Evolutionary conservation across 2,888 invertebrate species (phyloP).

Genomic region (Philonicus albiceps): DNA sequence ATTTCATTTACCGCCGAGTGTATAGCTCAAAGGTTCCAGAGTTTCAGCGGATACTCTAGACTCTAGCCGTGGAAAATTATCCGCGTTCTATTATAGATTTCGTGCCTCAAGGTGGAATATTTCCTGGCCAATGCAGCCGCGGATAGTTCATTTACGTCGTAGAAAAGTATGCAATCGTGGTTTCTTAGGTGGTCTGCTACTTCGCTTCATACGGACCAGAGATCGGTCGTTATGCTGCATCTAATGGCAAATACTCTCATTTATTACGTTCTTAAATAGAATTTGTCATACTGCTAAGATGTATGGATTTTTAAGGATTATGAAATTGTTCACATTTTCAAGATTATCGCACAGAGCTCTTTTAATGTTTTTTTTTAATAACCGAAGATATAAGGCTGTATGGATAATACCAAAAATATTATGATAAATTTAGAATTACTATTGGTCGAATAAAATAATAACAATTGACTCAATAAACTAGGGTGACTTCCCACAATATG

Average conservation of each 20-base stretch:
- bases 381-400: not conserved
- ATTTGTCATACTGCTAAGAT: not conserved
- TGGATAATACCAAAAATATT: not conserved
- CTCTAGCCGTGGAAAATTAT: not conserved
- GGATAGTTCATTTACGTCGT: not conserved
- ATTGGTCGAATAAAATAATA: too few species aligned
- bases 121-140: not conserved
- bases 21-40: conserved; percentile 12
- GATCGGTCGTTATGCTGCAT: not conserved
- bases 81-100: conserved; percentile 21
- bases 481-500: too few species aligned
- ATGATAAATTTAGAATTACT: not conserved
- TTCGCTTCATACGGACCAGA: not conserved
- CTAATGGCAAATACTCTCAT: not conserved
- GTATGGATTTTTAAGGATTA: not conserved
- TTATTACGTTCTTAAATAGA: not conserved
- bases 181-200: conserved; percentile 20
- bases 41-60: not conserved
- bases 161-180: not conserved
- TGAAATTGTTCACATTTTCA: too few species aligned
- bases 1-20: not conserved
- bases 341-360: not conserved
- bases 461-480: too few species aligned
- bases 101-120: conserved; percentile 14
- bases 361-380: not conserved